A percentile compares a stretch with the other conserved stretches of the same genome.
phyloP scores from a whole-genome alignment of 2,888 invertebrate species.

The Cyclophora albipunctata region DNA sequence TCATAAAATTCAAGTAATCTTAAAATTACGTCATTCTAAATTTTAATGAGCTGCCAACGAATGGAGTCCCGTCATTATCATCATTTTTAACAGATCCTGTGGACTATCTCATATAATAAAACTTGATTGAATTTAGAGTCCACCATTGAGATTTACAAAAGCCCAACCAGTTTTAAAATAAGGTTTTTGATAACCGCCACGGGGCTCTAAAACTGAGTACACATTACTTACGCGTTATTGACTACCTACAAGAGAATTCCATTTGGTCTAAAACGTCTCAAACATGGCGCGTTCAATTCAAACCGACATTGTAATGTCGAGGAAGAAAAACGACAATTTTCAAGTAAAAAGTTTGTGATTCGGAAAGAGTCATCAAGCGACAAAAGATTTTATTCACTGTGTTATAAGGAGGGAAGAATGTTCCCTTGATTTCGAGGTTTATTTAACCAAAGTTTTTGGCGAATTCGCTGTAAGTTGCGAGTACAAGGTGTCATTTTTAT shows the following conservation, averaged over 20 bases:
- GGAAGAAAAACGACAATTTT: constrained; percentile 18
- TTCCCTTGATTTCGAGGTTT: constrained; percentile 1
- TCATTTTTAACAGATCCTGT: no score
- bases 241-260: constrained; percentile 31
- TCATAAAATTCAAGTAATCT: no score
- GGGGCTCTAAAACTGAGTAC: constrained; percentile 13
- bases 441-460: constrained; percentile 1
- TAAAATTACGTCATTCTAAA: no score
- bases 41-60: no score
- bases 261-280: constrained; percentile 22
- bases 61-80: no score
- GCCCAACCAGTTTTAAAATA: not conserved
- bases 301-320: constrained; percentile 8
- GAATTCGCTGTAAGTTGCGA: not conserved
- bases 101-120: no score
- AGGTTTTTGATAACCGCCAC: not conserved
- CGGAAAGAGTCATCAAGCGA: constrained; percentile 8
- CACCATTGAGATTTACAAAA: no score
- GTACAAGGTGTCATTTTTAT: no score
- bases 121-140: no score
- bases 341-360: constrained; percentile 11
- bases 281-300: constrained; percentile 11
- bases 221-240: constrained; percentile 23
- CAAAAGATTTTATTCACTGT: constrained; percentile 16
- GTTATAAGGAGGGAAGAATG: constrained; percentile 7